Evolutionary conservation across 2,797 vertebrate species (phyloP).

Genomic region (Manis crassicaudata): DNA sequence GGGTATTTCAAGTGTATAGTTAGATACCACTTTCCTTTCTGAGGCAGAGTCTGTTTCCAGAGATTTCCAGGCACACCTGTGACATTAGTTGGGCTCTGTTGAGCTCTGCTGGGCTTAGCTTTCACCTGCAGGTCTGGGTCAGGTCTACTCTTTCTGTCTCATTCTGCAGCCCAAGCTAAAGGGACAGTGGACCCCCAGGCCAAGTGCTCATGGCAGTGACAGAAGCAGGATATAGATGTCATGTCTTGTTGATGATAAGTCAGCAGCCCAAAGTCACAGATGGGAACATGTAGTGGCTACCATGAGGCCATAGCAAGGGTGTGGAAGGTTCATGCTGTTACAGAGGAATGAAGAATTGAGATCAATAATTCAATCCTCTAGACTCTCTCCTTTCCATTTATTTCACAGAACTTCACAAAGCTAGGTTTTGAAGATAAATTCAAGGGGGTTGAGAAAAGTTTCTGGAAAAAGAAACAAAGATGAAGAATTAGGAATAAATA

Average conservation of each 20-base stretch:
- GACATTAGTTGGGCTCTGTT: rapidly evolving
- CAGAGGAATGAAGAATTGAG: not conserved
- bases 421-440: not conserved
- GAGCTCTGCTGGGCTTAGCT: not conserved
- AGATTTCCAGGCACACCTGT: not conserved
- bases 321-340: not conserved
- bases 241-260: not conserved
- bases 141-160: not conserved
- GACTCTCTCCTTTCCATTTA: not conserved
- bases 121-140: not conserved
- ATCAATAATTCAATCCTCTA: not conserved
- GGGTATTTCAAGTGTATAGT: not conserved
- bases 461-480: not conserved
- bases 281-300: not conserved
- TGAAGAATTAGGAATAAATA: not conserved
- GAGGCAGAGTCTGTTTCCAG: not conserved
- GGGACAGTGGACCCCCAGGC: not conserved
- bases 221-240: not conserved
- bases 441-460: not conserved
- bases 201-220: not conserved
- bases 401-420: not conserved
- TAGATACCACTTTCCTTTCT: not conserved
- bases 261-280: not conserved
- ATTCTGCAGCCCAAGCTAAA: not conserved
- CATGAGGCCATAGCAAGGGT: not conserved